Evolutionary conservation across 2,888 invertebrate genomes (phyloP).

Genomic region (Drosophila borealis): DNA sequence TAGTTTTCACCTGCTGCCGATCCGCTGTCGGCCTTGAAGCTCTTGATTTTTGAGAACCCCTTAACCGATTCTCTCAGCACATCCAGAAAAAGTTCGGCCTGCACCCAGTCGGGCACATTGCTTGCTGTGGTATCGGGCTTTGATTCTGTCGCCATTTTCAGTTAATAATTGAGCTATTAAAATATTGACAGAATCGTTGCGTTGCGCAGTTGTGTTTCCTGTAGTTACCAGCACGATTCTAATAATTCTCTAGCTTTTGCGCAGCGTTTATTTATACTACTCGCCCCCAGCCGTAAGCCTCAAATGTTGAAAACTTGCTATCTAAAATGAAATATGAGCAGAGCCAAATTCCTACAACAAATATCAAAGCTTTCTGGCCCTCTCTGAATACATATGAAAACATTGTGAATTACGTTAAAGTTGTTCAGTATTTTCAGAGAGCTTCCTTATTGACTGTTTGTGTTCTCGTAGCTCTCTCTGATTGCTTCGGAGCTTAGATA

Average conservation of each 20-base stretch:
- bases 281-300: not conserved
- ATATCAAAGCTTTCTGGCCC: constrained; percentile 7
- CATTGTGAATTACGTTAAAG: not conserved
- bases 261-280: constrained; percentile 12
- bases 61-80: constrained; percentile 41
- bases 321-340: constrained; percentile 3
- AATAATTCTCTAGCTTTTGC: constrained; percentile 3
- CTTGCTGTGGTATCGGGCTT: constrained; percentile 4
- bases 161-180: not conserved
- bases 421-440: constrained; percentile 2
- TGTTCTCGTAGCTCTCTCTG: not conserved
- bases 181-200: not conserved
- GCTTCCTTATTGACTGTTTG: constrained; percentile 1
- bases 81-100: constrained; percentile 48
- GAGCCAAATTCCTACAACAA: not conserved
- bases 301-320: constrained; percentile 9
- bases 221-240: constrained; percentile 6
- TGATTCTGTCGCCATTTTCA: constrained; percentile 25
- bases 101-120: constrained; percentile 55
- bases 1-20: constrained; percentile 79
- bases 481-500: not conserved
- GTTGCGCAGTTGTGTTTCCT: constrained; percentile 5
- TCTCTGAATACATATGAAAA: constrained; percentile 3
- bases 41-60: constrained; percentile 43
- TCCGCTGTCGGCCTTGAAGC: constrained; percentile 52